phyloP scores from a whole-genome alignment of 2,797 vertebrate species.

The Sebastes melanostomus region DNA sequence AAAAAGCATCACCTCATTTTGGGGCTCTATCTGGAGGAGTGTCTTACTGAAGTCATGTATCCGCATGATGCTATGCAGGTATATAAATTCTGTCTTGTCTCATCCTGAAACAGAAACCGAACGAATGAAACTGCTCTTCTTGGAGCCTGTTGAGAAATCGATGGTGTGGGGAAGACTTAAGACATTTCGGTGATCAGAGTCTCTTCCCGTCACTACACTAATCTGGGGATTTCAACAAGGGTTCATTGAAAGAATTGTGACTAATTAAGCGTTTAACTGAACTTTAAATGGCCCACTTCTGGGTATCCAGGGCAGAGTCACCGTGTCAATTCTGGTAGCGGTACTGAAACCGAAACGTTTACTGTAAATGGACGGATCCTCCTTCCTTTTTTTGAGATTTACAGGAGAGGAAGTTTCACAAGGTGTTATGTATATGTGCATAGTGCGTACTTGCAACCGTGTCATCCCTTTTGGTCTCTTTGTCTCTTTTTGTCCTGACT shows the following conservation, averaged over 20 bases:
- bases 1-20: neutral
- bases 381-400: neutral
- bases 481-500: neutral
- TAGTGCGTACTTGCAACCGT: neutral
- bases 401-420: neutral
- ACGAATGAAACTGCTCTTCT: neutral
- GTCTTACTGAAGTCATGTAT: neutral
- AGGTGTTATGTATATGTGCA: neutral
- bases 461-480: neutral
- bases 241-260: neutral
- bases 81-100: neutral
- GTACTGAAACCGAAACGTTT: conserved; percentile 9
- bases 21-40: neutral
- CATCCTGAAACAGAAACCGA: neutral
- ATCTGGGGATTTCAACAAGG: neutral
- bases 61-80: neutral
- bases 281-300: conserved; percentile 3
- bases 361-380: conserved; percentile 11
- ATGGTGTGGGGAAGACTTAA: neutral
- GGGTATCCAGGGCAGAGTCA: neutral
- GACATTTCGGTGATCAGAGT: neutral
- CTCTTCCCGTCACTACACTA: neutral
- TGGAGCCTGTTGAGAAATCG: neutral
- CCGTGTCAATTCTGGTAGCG: neutral
- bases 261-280: neutral